A percentile compares a stretch with the other conserved stretches of the same genome.
Conservation (phyloP, 2,797 vertebrate species). For the Danio jaintianensis region DNA sequence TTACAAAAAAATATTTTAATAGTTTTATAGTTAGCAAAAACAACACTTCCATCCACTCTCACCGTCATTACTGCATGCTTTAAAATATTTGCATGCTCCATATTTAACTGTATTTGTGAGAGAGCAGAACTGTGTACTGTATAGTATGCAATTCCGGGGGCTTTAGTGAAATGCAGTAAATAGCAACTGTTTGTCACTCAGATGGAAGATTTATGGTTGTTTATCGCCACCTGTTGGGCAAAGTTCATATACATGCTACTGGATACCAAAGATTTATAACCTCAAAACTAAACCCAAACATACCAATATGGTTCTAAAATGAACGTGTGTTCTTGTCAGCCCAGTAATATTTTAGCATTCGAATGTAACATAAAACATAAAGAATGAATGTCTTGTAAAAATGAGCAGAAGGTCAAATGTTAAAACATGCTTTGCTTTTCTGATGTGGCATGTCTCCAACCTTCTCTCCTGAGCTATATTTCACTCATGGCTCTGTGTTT, state of each 20-base stretch:
- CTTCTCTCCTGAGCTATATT: conserved; percentile 45
- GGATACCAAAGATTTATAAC: background rate
- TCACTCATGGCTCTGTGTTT: conserved; percentile 45
- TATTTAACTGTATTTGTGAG: too few species aligned
- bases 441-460: conserved; percentile 38
- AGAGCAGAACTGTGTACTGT: too few species aligned
- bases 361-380: background rate
- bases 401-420: conserved; percentile 29
- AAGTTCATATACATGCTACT: background rate
- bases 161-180: conserved; percentile 1
- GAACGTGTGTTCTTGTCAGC: background rate
- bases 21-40: too few species aligned
- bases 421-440: background rate
- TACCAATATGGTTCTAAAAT: background rate
- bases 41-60: too few species aligned
- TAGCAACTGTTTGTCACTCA: background rate
- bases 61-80: too few species aligned
- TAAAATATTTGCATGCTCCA: too few species aligned
- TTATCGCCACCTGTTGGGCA: conserved; percentile 33
- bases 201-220: background rate
- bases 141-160: background rate
- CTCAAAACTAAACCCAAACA: background rate
- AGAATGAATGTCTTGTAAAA: background rate
- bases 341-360: background rate
- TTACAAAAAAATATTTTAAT: too few species aligned